Conservation (phyloP, 2,888 invertebrate species). For the Lymantria monacha region DNA sequence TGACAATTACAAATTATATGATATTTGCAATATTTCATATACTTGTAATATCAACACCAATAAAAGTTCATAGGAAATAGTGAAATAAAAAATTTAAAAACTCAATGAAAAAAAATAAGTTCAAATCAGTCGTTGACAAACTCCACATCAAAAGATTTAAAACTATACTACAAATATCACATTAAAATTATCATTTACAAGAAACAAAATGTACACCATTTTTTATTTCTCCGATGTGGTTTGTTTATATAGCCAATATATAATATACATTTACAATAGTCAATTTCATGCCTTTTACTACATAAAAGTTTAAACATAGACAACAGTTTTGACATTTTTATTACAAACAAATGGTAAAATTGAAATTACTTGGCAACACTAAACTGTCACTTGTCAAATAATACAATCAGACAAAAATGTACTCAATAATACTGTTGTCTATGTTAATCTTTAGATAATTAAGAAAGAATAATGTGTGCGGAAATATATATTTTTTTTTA, state of each 20-base stretch:
- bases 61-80: neutral
- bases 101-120: constrained; percentile 16
- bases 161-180: constrained; percentile 34
- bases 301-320: too few relatives aligned
- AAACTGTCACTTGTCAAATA: neutral
- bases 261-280: neutral
- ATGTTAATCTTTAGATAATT: too few relatives aligned
- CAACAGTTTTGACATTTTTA: too few relatives aligned
- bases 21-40: neutral
- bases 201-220: constrained; percentile 22
- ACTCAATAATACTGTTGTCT: too few relatives aligned
- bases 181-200: constrained; percentile 24
- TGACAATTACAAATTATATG: neutral
- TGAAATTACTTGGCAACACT: neutral
- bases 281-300: neutral
- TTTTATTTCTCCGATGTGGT: too few relatives aligned
- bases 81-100: constrained; percentile 1
- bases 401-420: too few relatives aligned
- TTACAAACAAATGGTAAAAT: too few relatives aligned
- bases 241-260: too few relatives aligned
- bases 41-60: neutral
- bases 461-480: too few relatives aligned
- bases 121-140: constrained; percentile 33
- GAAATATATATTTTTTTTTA: too few relatives aligned
- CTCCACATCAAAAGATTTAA: constrained; percentile 14